Evolutionary conservation across 2,113 vertebrate genomes (phyloP), one percentile per base, ranked within the genome.

Genomic region (Pterocles gutturalis): DNA sequence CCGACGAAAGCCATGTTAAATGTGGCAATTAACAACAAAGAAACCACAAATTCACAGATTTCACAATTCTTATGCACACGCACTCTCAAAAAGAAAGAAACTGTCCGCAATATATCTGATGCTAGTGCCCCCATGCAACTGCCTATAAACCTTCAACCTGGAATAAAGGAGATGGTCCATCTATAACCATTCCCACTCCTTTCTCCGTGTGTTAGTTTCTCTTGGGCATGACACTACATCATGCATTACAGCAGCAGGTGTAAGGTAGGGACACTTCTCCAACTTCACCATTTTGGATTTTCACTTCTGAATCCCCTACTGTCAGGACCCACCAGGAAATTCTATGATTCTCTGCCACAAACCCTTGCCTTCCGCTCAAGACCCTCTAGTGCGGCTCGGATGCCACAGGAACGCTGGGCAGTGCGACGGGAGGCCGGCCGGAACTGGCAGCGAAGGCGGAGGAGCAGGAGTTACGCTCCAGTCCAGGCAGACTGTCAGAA

Each of bases 201-300:
- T 34, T 14, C 78, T 26, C 76, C 22, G 1, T 0, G 1, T 0
- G 1, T 5, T 4, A 20, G 10, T 10, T 41, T 29, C 21, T 43
- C 29, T 7, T 4, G 1, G 43, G 36, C 11, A 4, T 10, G 6
- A 29, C 29, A 13, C 2, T 3, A 31, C 8, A 11, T 1, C 0
- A 4, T 0, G 2, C 7, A 1, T 4, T 4, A 5, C 22, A 33
- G 80, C 15, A 33, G 55, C 38, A 34, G 3, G 6, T 1, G 2
- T 5, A 4, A 6, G 34, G 19, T 11, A 33, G 0, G 5, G 3
- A 21, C 10, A 0, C 22, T 21, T 5, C 65, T 29, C 33, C 48
- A 19, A 24, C 13, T 11, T n/a, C 17, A 43, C n/a, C 26, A 11
- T 4, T 31, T 14, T 2, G 13, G 3, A 4, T 5, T 16, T 55